Evolutionary conservation across 1,140 invertebrate genomes (phyloP).

Genomic region (Hylyphantes graminicola): DNA sequence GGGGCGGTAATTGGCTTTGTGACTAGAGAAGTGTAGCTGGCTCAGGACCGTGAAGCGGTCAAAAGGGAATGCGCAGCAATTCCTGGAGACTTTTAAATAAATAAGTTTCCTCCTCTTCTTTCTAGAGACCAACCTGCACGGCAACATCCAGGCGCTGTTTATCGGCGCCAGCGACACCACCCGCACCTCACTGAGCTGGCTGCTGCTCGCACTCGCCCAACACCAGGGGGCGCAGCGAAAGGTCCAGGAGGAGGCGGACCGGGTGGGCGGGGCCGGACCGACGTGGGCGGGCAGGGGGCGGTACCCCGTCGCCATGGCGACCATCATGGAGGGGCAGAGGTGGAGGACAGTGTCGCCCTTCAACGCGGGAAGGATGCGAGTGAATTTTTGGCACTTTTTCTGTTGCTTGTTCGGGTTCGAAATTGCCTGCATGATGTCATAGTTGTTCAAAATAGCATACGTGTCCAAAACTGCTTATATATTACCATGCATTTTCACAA

Average conservation of each 20-base stretch:
- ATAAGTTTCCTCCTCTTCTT: neutral
- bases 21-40: too few species aligned
- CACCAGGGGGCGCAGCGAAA: conserved; percentile 67
- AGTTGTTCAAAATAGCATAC: too few species aligned
- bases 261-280: conserved; percentile 52
- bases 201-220: conserved; percentile 63
- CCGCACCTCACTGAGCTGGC: conserved; percentile 65
- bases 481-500: too few species aligned
- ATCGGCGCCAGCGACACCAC: conserved; percentile 67
- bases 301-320: conserved; percentile 64
- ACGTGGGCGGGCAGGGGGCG: conserved; percentile 56
- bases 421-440: too few species aligned
- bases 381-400: neutral
- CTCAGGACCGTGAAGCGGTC: too few species aligned
- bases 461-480: too few species aligned
- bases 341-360: conserved; percentile 62
- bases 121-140: conserved; percentile 53
- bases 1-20: too few species aligned
- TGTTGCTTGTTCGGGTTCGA: too few species aligned
- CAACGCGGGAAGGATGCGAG: conserved; percentile 50
- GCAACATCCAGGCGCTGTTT: conserved; percentile 63
- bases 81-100: too few species aligned
- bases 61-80: too few species aligned
- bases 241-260: conserved; percentile 66
- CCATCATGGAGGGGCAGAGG: conserved; percentile 64